Conservation (phyloP, 2,113 vertebrate species). For the Ranitomeya imitator region DNA sequence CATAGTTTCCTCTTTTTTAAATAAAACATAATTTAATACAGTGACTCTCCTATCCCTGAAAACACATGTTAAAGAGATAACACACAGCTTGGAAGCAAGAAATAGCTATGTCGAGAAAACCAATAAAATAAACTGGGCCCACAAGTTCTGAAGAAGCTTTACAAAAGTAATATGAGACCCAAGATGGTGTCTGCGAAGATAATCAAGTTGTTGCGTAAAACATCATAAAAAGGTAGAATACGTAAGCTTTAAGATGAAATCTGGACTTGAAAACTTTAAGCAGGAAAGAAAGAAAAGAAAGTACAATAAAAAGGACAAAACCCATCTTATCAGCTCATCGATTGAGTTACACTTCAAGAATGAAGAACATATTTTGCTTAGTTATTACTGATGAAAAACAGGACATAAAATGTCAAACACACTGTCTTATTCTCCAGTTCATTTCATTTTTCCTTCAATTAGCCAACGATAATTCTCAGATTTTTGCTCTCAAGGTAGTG, state of each 20-base stretch:
- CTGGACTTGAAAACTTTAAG: background rate
- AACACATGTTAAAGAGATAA: slow-evolving; percentile 53
- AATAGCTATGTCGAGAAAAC: slow-evolving; percentile 23
- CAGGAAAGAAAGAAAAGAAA: background rate
- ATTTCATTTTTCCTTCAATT: slow-evolving; percentile 47
- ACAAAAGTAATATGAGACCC: slow-evolving; percentile 40
- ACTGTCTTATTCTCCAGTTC: slow-evolving; percentile 21
- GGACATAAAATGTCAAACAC: slow-evolving; percentile 39
- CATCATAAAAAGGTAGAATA: slow-evolving; percentile 18
- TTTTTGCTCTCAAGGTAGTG: slow-evolving; percentile 42
- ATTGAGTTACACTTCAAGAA: slow-evolving; percentile 47
- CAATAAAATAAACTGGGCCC: slow-evolving; percentile 35
- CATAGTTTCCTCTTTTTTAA: slow-evolving; percentile 41
- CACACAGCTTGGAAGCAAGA: slow-evolving; percentile 22
- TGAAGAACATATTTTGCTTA: slow-evolving; percentile 59
- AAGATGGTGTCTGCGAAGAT: slow-evolving; percentile 54
- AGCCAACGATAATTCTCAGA: background rate
- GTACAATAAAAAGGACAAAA: slow-evolving; percentile 2
- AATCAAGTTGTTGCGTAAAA: slow-evolving; percentile 42
- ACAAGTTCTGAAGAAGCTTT: slow-evolving; percentile 43
- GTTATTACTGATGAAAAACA: slow-evolving; percentile 67
- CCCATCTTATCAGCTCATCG: slow-evolving; percentile 50
- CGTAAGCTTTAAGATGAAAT: background rate
- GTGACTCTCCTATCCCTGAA: slow-evolving; percentile 15
- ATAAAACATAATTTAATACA: slow-evolving; percentile 25